These are phyloP conservation scores for Halictus ligatus DNA, from an alignment of 2,888 invertebrate species.

Conservation along the genomic window DNA sequence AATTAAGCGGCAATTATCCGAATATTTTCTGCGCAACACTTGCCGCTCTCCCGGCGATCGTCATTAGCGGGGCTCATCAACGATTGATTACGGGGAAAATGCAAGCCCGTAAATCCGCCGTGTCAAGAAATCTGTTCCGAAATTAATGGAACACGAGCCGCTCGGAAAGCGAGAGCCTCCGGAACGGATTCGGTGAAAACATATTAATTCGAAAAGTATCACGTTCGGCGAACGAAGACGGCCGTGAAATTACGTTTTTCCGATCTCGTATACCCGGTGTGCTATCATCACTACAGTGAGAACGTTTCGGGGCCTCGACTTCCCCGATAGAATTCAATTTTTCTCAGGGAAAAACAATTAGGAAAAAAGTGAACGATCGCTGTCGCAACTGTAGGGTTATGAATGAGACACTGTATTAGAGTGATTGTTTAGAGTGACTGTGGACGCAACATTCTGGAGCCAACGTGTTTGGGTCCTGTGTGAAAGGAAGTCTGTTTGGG, in stretches of 20 bases:
- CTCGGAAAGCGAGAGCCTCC: background rate
- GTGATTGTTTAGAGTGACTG: too few species aligned
- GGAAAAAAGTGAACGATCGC: slow-evolving; percentile 1
- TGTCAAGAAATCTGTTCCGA: slow-evolving; percentile 38
- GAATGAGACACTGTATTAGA: too few species aligned
- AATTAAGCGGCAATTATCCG: slow-evolving; percentile 75
- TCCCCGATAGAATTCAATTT: background rate
- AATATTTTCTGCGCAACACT: slow-evolving; percentile 68
- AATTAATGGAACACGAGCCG: slow-evolving; percentile 30
- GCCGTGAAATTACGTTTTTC: background rate
- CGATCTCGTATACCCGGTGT: background rate
- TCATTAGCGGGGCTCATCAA: slow-evolving; percentile 68
- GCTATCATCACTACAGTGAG: background rate
- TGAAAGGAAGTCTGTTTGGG: too few species aligned
- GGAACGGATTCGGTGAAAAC: background rate
- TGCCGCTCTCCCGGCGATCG: slow-evolving; percentile 40
- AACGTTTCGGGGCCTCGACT: background rate
- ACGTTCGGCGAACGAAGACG: background rate
- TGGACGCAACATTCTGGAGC: too few species aligned
- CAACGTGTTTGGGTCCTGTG: too few species aligned
- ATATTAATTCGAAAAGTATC: slow-evolving; percentile 9
- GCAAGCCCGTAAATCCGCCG: slow-evolving; percentile 14
- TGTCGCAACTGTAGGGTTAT: too few species aligned
- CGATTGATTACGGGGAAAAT: slow-evolving; percentile 64
- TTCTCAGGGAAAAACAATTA: background rate